These are phyloP conservation scores for Phytoseiulus persimilis DNA, from an alignment of 2,888 invertebrate genomes.

Conservation along the genomic window DNA sequence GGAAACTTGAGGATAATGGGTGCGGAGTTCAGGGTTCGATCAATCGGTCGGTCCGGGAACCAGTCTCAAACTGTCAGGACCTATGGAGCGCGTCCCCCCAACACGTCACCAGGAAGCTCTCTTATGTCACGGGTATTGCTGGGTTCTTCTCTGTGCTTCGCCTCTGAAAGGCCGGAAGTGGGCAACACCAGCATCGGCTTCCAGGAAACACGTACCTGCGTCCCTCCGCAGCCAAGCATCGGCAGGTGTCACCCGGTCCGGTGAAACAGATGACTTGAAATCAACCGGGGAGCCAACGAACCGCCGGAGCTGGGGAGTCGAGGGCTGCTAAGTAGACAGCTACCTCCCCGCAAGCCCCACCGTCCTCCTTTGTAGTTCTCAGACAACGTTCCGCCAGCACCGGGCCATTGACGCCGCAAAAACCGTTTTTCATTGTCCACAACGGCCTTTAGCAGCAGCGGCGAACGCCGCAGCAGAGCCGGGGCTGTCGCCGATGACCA, in stretches of 20 bases:
- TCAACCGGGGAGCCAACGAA: not conserved
- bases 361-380: not conserved
- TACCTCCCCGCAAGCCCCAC: not conserved
- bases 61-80: too few relatives aligned
- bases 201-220: not conserved
- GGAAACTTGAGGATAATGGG: too few relatives aligned
- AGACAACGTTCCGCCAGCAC: not conserved
- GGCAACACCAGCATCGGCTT: not conserved
- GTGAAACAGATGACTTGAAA: not conserved
- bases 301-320: not conserved
- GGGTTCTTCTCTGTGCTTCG: too few relatives aligned
- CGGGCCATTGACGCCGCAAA: not conserved
- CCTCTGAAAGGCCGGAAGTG: not conserved
- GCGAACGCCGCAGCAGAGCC: not conserved
- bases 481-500: not conserved
- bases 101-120: too few relatives aligned
- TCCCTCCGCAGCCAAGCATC: not conserved
- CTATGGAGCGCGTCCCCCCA: too few relatives aligned
- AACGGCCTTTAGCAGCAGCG: not conserved
- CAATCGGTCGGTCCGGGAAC: too few relatives aligned
- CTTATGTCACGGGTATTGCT: too few relatives aligned
- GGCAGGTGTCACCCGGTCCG: not conserved
- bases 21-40: too few relatives aligned
- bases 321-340: not conserved
- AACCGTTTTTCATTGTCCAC: constrained; percentile 5